Evolutionary conservation across 2,797 vertebrate genomes (phyloP).

Genomic region (Cryptoblepharus egeriae): DNA sequence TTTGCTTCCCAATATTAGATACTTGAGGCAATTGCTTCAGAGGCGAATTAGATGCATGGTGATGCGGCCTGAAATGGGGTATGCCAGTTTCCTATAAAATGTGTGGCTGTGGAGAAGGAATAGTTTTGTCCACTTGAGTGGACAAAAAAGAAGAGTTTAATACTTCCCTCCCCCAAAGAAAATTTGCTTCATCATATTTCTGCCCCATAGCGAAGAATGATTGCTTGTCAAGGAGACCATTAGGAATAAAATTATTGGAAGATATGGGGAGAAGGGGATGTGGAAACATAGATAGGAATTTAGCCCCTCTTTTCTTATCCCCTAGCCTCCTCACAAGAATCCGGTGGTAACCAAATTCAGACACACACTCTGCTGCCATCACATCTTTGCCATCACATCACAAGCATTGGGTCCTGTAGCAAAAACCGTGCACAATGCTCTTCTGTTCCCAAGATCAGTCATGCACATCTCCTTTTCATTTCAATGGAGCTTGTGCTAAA

Average conservation of each 20-base stretch:
- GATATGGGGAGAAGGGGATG: background rate
- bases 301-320: background rate
- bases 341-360: no score
- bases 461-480: background rate
- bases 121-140: background rate
- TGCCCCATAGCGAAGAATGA: background rate
- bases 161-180: background rate
- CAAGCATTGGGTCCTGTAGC: background rate
- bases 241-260: background rate
- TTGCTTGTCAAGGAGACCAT: background rate
- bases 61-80: background rate
- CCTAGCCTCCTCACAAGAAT: no score
- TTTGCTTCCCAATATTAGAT: background rate
- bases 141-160: background rate
- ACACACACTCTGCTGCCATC: background rate
- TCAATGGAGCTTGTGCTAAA: background rate
- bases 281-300: background rate
- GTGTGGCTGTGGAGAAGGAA: background rate
- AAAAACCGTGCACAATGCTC: background rate
- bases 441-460: no score
- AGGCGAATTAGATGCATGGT: background rate
- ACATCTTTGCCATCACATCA: background rate
- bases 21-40: background rate
- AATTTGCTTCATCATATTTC: background rate
- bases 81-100: background rate